A percentile compares a stretch with the other conserved stretches of the same genome.
Evolutionary conservation across 1,140 invertebrate species (phyloP).

Genomic region (Zaprionus vittiger): DNA sequence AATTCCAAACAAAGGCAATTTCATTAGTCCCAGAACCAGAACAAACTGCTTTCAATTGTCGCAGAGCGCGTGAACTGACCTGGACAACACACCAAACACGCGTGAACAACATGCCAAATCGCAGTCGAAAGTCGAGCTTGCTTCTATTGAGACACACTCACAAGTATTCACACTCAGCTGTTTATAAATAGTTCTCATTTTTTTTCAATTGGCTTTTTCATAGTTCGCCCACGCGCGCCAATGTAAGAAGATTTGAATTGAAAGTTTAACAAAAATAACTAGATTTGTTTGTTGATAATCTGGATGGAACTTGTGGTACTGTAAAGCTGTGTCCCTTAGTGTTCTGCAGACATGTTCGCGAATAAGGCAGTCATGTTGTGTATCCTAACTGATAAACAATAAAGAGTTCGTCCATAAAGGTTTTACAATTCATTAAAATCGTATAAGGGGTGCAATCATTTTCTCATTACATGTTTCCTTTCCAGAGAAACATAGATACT

Average conservation of each 20-base stretch:
- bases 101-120: background rate
- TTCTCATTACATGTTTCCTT: no score
- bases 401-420: background rate
- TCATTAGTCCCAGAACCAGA: conserved; percentile 7
- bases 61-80: conserved; percentile 28
- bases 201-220: background rate
- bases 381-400: background rate
- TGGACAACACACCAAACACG: conserved; percentile 13
- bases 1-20: background rate
- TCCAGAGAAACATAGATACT: no score
- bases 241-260: background rate
- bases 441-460: no score
- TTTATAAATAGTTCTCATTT: background rate
- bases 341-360: no score
- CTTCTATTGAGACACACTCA: background rate
- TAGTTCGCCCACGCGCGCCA: background rate
- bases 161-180: background rate
- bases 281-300: background rate
- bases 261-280: background rate
- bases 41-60: conserved; percentile 21
- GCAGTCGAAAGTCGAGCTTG: background rate
- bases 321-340: background rate
- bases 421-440: no score
- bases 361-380: background rate
- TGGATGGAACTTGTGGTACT: background rate